Conservation (phyloP, 2,888 invertebrate species). For the Tenthredo distinguenda region DNA sequence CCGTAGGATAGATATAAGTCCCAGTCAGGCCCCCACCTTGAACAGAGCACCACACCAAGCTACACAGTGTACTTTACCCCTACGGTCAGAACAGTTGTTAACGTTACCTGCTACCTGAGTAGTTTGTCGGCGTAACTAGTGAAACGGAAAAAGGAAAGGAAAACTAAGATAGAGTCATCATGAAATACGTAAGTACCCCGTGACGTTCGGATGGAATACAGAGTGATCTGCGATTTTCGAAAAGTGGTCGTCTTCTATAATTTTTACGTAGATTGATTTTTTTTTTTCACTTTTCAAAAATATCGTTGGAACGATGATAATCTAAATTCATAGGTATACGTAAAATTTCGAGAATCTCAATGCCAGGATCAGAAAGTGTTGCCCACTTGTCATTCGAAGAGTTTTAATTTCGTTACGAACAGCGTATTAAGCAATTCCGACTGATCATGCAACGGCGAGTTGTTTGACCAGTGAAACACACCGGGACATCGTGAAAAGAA, state of each 20-base stretch:
- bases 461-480: slow-evolving; percentile 35
- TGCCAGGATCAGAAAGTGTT: slow-evolving; percentile 35
- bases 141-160: slow-evolving; percentile 9
- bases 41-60: slow-evolving; percentile 66
- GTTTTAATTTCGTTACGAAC: slow-evolving; percentile 17
- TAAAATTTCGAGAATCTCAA: neutral
- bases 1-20: slow-evolving; percentile 72
- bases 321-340: neutral
- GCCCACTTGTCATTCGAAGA: neutral
- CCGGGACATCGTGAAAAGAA: slow-evolving; percentile 18
- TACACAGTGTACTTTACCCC: slow-evolving; percentile 52
- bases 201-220: neutral
- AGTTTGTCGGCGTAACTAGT: neutral
- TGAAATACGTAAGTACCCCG: slow-evolving; percentile 68
- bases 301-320: neutral
- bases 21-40: slow-evolving; percentile 70
- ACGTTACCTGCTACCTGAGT: slow-evolving; percentile 34
- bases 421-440: slow-evolving; percentile 33
- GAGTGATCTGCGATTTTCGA: neutral
- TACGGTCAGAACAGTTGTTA: slow-evolving; percentile 41
- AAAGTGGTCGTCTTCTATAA: neutral
- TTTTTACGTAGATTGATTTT: neutral
- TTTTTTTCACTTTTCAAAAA: neutral
- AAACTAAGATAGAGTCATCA: slow-evolving; percentile 51
- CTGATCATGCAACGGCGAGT: slow-evolving; percentile 32